Evolutionary conservation across 2,888 invertebrate genomes (phyloP).

Genomic region (Sarcophaga variegata): DNA sequence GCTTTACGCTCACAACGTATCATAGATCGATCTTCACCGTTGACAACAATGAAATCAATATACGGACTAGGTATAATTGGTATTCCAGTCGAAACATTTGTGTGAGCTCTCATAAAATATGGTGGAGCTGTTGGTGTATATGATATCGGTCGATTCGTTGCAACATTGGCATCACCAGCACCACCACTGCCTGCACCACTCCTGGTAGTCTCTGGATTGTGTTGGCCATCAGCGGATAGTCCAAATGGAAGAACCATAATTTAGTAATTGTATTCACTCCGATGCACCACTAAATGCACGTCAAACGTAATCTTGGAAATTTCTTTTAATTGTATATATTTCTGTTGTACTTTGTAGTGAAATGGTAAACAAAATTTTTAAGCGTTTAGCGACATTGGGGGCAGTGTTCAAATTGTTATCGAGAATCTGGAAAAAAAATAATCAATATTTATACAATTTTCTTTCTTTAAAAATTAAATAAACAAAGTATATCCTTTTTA

Average conservation of each 20-base stretch:
- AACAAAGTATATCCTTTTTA: no score
- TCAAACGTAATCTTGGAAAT: slow-evolving; percentile 62
- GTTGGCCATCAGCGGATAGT: slow-evolving; percentile 79
- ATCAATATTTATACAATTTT: not conserved
- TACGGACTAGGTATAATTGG: slow-evolving; percentile 80
- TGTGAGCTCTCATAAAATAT: slow-evolving; percentile 76
- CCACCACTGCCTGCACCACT: slow-evolving; percentile 13
- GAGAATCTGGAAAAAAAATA: slow-evolving; percentile 69
- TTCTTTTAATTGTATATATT: slow-evolving; percentile 59
- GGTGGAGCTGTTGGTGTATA: slow-evolving; percentile 79
- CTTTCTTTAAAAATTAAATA: not conserved
- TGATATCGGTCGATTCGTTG: slow-evolving; percentile 53
- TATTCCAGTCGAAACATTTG: slow-evolving; percentile 77
- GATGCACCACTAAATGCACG: slow-evolving; percentile 62
- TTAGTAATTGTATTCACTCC: slow-evolving; percentile 39
- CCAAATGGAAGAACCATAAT: slow-evolving; percentile 81
- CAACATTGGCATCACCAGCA: not conserved
- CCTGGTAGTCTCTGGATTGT: slow-evolving; percentile 73
- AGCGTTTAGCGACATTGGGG: slow-evolving; percentile 68
- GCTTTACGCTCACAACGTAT: slow-evolving; percentile 80
- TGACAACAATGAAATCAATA: slow-evolving; percentile 81
- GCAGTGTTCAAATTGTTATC: slow-evolving; percentile 67
- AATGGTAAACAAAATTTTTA: slow-evolving; percentile 36
- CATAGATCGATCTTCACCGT: slow-evolving; percentile 81
- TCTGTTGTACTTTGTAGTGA: slow-evolving; percentile 22